Evolutionary conservation across 1,140 invertebrate genomes (phyloP).

Genomic region (Cydia amplana): DNA sequence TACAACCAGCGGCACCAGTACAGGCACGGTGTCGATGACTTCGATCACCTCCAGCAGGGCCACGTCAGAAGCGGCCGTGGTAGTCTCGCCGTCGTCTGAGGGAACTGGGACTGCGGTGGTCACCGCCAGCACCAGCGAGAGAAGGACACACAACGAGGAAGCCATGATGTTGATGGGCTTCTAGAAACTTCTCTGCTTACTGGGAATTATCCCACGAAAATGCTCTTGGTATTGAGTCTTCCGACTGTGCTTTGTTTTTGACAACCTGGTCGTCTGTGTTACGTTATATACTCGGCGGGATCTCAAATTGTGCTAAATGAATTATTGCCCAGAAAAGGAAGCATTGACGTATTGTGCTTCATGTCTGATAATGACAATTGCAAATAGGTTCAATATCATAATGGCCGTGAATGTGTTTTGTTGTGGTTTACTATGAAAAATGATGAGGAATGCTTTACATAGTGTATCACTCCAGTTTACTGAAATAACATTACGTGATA

Average conservation of each 20-base stretch:
- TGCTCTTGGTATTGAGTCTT: slow-evolving; percentile 39
- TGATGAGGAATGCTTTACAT: slow-evolving; percentile 38
- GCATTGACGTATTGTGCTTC: slow-evolving; percentile 55
- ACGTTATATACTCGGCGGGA: slow-evolving; percentile 57
- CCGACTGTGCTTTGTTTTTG: slow-evolving; percentile 40
- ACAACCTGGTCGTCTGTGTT: slow-evolving; percentile 35
- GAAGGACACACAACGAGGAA: slow-evolving; percentile 49
- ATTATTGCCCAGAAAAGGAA: slow-evolving; percentile 57
- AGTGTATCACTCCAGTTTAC: slow-evolving; percentile 42
- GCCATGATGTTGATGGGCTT: slow-evolving; percentile 57
- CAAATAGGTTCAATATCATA: slow-evolving; percentile 71
- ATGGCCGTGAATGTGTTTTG: slow-evolving; percentile 67
- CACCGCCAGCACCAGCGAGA: slow-evolving; percentile 45
- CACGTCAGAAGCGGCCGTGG: slow-evolving; percentile 43
- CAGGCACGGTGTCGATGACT: slow-evolving; percentile 54
- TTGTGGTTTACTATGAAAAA: slow-evolving; percentile 55
- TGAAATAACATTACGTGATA: slow-evolving; percentile 32
- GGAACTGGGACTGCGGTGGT: slow-evolving; percentile 47
- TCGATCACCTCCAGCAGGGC: slow-evolving; percentile 48
- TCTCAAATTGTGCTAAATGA: slow-evolving; percentile 65
- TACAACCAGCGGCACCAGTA: slow-evolving; percentile 38
- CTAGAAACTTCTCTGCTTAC: slow-evolving; percentile 47
- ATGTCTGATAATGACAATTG: slow-evolving; percentile 46
- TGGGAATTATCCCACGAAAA: slow-evolving; percentile 36
- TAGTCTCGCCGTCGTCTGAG: slow-evolving; percentile 45